These are phyloP conservation scores for Coelinius sp. DNA, from an alignment of 2,888 invertebrate genomes.

Conservation along the genomic window DNA sequence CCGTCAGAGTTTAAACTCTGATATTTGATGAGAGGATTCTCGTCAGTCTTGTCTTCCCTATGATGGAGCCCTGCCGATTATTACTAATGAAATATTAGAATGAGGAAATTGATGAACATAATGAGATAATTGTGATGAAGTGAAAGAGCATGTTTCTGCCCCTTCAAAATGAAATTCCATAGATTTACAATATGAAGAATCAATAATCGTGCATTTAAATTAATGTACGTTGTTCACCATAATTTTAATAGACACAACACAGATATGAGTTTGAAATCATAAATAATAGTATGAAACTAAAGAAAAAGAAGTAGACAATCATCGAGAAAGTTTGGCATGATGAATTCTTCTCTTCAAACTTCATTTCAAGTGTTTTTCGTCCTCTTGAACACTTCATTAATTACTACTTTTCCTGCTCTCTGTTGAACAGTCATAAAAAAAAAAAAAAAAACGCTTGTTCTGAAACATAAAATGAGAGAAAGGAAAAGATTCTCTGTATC, in stretches of 20 bases:
- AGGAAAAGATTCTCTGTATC: not conserved
- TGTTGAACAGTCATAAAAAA: not conserved
- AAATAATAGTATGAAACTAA: not conserved
- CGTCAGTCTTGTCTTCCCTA: conserved; percentile 58
- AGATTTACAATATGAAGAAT: not conserved
- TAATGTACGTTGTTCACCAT: not conserved
- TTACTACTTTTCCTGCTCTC: not conserved
- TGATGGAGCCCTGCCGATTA: conserved; percentile 21
- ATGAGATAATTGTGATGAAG: not conserved
- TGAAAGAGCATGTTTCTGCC: not conserved
- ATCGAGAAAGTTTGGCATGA: not conserved
- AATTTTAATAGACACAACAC: not conserved
- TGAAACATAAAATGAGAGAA: not conserved
- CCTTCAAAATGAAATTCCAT: not conserved
- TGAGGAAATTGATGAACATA: not conserved
- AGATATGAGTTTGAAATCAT: not conserved
- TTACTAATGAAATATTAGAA: not conserved
- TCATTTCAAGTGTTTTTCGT: not conserved
- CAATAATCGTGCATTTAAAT: not conserved
- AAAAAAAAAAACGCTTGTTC: not conserved
- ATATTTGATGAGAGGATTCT: conserved; percentile 40
- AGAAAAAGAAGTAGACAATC: not conserved
- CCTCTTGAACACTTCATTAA: not conserved
- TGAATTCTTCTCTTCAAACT: not conserved
- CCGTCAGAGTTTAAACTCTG: conserved; percentile 5